Base-by-base conservation (phyloP, 2,888 invertebrate species). In the Lasioglossum zephyrum region DNA sequence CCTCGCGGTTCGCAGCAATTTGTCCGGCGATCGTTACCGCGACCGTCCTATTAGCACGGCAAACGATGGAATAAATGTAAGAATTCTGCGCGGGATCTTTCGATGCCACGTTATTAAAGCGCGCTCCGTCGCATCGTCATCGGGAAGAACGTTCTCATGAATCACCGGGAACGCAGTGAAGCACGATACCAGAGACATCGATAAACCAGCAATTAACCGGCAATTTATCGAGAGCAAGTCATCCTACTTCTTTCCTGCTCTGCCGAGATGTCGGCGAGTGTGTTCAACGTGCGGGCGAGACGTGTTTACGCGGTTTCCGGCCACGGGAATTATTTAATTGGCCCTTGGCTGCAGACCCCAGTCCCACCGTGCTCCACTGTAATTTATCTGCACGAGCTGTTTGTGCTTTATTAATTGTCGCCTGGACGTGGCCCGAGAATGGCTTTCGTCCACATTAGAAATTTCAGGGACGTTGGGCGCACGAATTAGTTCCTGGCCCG, bases 131-230 rank as follows among this genome's bases (percentile, higher is more conserved):
- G 41, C 11, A 44, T 44, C 44, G 11, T 11, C 41, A 53, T 6
- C 53, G 53, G 22, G 8, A 36, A 1, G 22, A 39, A 60, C 44
- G 72, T 57, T 41, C 22, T 16, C 31, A 39, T 66, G 57, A 84
- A 73, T 80, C 53, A 39, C 5, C 22, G 63, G 18, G 16, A 4
- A 22, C 31, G 53, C 2, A 47, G 57, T 31, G 39, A 36, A 53
- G 26, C 22, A 39, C 83, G 66, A 81, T 81, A 77, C 18, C 11
- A 44, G 26, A 57, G 44, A 60, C 83, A 66, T 77, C 76, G 73
- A 77, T 76, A 81, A 84, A 84, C 73, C 22, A 47, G 80, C 80
- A 60, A 84, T 84, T 80, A 84, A 80, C 57, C 49, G n/a, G 57
- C 53, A 47, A 81, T 81, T 84, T 77, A 69, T 72, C 74, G 57